Percentiles rank a stretch among this genome's conserved stretches.
Evolutionary conservation across 2,797 vertebrate genomes (phyloP).

Genomic region (Paramormyrops hopkinsi): DNA sequence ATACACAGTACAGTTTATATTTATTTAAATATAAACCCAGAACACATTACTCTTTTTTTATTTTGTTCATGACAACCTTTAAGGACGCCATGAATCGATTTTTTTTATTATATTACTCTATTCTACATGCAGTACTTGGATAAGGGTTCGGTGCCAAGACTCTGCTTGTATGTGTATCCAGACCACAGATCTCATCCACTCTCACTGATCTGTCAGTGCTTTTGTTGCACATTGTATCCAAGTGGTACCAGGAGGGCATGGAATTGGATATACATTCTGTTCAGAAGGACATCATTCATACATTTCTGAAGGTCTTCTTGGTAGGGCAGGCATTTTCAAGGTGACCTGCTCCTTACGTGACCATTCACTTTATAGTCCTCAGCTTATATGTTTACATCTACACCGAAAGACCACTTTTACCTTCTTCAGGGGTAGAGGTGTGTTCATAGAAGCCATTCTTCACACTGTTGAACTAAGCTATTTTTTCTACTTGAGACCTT

Average conservation of each 20-base stretch:
- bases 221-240: constrained; percentile 13
- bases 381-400: background rate
- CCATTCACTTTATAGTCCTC: background rate
- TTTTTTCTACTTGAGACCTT: background rate
- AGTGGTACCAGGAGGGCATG: constrained; percentile 27
- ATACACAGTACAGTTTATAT: background rate
- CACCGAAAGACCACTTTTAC: background rate
- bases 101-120: background rate
- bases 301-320: background rate
- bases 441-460: background rate
- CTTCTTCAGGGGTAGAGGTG: background rate
- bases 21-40: background rate
- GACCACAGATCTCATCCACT: background rate
- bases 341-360: background rate
- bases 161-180: background rate
- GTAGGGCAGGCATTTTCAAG: background rate
- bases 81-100: background rate
- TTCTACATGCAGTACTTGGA: background rate
- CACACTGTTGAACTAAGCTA: background rate
- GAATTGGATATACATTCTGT: background rate
- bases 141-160: background rate
- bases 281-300: background rate
- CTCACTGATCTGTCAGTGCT: background rate
- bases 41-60: background rate
- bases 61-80: background rate